These are phyloP conservation scores for Ochotona princeps DNA, from an alignment of 2,113 vertebrate genomes.

Conservation along the genomic window DNA sequence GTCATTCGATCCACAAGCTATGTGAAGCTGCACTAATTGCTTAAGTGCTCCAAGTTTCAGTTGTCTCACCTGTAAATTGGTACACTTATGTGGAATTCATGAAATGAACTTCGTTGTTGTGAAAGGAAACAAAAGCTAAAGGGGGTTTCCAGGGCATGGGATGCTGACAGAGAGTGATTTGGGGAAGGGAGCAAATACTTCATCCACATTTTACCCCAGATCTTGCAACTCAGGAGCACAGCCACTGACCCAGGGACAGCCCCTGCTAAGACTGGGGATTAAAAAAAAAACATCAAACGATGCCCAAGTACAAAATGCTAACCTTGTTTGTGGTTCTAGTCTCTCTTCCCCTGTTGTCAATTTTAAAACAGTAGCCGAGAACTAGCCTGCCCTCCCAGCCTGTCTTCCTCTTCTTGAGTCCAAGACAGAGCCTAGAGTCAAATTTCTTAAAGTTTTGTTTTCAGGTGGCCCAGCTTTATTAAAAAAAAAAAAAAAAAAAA, in stretches of 20 bases:
- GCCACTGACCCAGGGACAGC: conserved; percentile 30
- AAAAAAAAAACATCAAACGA: conserved; percentile 56
- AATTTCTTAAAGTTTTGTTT: conserved; percentile 34
- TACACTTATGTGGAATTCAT: neutral
- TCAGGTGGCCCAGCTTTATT: neutral
- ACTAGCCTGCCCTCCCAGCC: neutral
- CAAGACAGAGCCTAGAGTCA: neutral
- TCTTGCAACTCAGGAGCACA: conserved; percentile 44
- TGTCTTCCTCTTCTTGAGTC: conserved; percentile 65
- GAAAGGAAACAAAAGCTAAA: conserved; percentile 30
- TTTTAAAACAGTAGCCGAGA: conserved; percentile 59
- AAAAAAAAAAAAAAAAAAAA: no score
- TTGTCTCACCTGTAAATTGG: neutral
- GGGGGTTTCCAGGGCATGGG: conserved; percentile 62
- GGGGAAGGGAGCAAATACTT: conserved; percentile 19
- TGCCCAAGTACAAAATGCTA: conserved; percentile 41
- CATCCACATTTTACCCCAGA: neutral
- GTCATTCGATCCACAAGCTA: neutral
- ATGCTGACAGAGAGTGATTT: neutral
- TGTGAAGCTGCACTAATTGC: neutral
- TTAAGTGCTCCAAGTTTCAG: neutral
- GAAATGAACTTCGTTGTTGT: neutral
- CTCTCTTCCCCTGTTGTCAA: conserved; percentile 64
- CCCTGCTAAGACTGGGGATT: conserved; percentile 53
- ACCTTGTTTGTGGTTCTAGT: conserved; percentile 60